Base-by-base conservation (phyloP, 2,797 vertebrate species). In the Erpetoichthys calabaricus region DNA sequence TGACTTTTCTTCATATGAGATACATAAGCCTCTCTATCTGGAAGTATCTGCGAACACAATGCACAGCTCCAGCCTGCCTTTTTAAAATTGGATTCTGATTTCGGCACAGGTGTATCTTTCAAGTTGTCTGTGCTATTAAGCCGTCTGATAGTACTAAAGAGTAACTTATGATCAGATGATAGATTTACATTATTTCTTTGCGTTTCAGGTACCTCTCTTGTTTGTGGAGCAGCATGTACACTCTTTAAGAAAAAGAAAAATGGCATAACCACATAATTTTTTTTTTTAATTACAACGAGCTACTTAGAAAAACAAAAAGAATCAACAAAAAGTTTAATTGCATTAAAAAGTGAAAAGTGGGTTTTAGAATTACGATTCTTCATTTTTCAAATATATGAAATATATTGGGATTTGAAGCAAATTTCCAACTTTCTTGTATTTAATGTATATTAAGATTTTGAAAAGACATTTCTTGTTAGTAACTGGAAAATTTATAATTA, bases 1-100 rank as follows among this genome's bases (percentile, higher is more conserved):
- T 98, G 94, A 65, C 67, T 89, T 72, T 76, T 89, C 68, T 92
- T 98, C 80, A 95, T 81, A 64, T 98, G 94, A 60, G 85, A 88
- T 62, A 95, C 75, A 0, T 90, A 98, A 8, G 86, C 73, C 56
- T 97, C 92, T 59, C 92, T 75, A 59, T 97, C 92, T 0, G 86
- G 80, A 41, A 97, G 76, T 83, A 86, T 87, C 69, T 93, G 87
- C 3, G 87, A 84, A 80, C 93, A 97, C 51, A 92, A 88, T 49
- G 80, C 87, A 67, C 92, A 97, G 3, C 89, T 93, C 92, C 93
- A 97, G 61, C 89, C 90, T 1, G 77, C 62, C 55, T 75, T 84
- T 67, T 85, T 90, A 64, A 77, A 61, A 9, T 73, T 80, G 44
- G 76, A 60, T 56, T 85, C 73, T 0, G 76, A 49, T 47, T 79